Evolutionary conservation across 2,113 vertebrate species (phyloP), one percentile per base, ranked within the genome.

Genomic region (Synchiropus splendidus): DNA sequence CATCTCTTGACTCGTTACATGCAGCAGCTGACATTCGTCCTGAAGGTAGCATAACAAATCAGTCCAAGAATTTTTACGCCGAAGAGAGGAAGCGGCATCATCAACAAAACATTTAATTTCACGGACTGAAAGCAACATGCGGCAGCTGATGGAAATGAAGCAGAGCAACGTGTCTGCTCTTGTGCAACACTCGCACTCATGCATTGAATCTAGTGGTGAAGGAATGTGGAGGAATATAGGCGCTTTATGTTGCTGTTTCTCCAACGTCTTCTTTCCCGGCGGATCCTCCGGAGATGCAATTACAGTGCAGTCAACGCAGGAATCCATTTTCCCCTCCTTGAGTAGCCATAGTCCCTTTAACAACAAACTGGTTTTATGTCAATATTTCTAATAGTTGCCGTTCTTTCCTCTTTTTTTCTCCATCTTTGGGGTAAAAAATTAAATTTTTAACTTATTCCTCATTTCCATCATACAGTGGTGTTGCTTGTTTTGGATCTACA

Each of bases 231-330:
- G 21, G 4, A 27, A 8, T 5, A 27, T 8, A 8, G 21, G 36
- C 11, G 9, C 15, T 12, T 18, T 6, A 39, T 11, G 38, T 39
- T 18, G 15, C 4, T 30, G 57, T 45, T 82, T 70, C 61, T 52
- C 55, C 41, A 48, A 63, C 53, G 67, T 50, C 67, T 64, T 58
- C 48, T 61, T 53, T 49, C 58, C 66, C 4, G 4, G 4, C 64
- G 65, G 67, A 78, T 78, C 60, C 79, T 74, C 76, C 1, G 48
- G 79, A 84, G 82, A 83, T 77, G 72, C 74, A 78, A 85, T 84
- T 83, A 86, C 70, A 73, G 73, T 78, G 63, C 73, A 71, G 72
- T 70, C 75, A 67, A 68, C 73, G 61, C 4, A 73, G 70, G 67
- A 75, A 74, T 55, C 58, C 44, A 67, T 73, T n/a, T n/a, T 52